Evolutionary conservation across 1,140 invertebrate species (phyloP).

Genomic region (Musca vetustissima): DNA sequence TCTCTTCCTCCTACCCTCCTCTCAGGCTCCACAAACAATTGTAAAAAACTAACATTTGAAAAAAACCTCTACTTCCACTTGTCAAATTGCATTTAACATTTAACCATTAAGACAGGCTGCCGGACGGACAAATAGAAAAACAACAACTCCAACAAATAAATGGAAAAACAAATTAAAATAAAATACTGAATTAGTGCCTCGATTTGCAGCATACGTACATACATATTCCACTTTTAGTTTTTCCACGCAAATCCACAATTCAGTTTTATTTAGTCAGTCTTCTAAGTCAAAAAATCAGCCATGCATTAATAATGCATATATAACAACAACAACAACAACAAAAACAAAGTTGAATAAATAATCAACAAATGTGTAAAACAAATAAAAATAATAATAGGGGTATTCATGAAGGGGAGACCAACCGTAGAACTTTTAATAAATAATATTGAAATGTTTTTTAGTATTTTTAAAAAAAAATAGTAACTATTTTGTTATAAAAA

Average conservation of each 20-base stretch:
- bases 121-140: neutral
- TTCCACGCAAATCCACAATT: conserved; percentile 21
- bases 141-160: neutral
- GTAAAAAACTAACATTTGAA: neutral
- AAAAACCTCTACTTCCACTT: conserved; percentile 14
- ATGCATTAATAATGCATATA: neutral
- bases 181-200: too few species aligned
- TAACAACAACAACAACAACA: too few species aligned
- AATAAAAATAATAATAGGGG: neutral
- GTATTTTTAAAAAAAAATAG: too few species aligned
- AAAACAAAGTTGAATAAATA: conserved; percentile 2
- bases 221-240: too few species aligned
- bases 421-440: too few species aligned
- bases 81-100: conserved; percentile 20
- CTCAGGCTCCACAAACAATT: neutral
- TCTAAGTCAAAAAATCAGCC: conserved; percentile 11
- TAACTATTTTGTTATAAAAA: too few species aligned
- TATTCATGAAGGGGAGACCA: too few species aligned
- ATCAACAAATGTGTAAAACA: neutral
- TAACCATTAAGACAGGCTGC: too few species aligned
- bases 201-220: too few species aligned
- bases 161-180: too few species aligned
- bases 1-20: neutral
- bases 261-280: neutral
- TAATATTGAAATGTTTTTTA: too few species aligned